A percentile compares a stretch with the other conserved stretches of the same genome.
Conservation (phyloP, 1,140 invertebrate genomes). For the Drosophila pachea region DNA sequence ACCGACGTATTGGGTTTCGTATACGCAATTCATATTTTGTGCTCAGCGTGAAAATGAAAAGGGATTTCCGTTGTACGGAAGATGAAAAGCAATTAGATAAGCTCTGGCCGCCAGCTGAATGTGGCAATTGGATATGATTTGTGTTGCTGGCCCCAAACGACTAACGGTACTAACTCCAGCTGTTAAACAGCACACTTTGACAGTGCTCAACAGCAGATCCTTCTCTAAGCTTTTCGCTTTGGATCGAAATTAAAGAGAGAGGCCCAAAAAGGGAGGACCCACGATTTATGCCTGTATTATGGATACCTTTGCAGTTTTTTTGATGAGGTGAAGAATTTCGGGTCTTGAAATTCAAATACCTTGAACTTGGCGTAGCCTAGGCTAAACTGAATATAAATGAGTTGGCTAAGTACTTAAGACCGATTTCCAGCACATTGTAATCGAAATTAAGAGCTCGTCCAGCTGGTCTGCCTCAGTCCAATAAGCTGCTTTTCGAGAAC, state of each 20-base stretch:
- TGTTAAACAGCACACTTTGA: constrained; percentile 43
- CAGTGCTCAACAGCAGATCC: not conserved
- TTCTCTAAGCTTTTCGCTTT: constrained; percentile 14
- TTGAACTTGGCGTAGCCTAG: no score
- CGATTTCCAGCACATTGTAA: not conserved
- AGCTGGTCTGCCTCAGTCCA: not conserved
- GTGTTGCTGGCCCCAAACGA: not conserved
- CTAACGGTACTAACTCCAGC: constrained; percentile 35
- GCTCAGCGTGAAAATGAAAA: constrained; percentile 62
- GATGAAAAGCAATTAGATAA: constrained; percentile 73
- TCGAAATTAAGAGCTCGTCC: not conserved
- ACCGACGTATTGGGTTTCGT: not conserved
- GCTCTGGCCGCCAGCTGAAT: constrained; percentile 50
- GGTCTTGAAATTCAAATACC: no score
- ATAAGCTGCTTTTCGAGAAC: constrained; percentile 10
- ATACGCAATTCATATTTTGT: constrained; percentile 57
- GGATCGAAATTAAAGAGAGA: constrained; percentile 7
- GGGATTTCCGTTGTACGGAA: constrained; percentile 43
- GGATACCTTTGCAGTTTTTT: no score
- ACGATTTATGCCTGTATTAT: no score
- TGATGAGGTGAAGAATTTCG: no score
- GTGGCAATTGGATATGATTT: constrained; percentile 52
- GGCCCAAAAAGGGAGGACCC: no score
- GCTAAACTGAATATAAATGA: not conserved
- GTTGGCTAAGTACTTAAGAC: not conserved